These are phyloP conservation scores for Cyclina sinensis DNA, from an alignment of 1,140 invertebrate genomes.

Conservation along the genomic window DNA sequence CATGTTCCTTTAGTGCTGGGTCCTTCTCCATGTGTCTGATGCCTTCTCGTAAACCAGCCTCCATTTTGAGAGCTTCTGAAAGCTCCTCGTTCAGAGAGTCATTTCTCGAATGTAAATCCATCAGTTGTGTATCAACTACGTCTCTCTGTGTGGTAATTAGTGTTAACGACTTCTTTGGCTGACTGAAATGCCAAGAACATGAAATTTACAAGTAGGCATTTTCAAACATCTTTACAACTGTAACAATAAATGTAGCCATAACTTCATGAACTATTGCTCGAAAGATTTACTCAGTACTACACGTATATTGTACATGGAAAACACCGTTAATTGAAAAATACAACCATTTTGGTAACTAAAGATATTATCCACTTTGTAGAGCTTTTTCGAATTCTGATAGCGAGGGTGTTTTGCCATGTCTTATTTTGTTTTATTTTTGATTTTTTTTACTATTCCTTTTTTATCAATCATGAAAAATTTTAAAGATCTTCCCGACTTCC, in stretches of 20 bases:
- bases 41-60: constrained; percentile 75
- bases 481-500: no score
- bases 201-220: no score
- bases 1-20: constrained; percentile 26
- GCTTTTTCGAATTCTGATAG: no score
- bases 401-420: neutral
- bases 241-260: no score
- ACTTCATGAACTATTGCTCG: no score
- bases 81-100: constrained; percentile 80
- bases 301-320: no score
- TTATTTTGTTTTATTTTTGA: constrained; percentile 71
- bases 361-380: no score
- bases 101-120: constrained; percentile 75
- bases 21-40: constrained; percentile 68
- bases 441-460: constrained; percentile 76
- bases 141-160: constrained; percentile 71
- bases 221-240: no score
- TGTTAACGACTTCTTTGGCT: constrained; percentile 50
- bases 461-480: no score
- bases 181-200: constrained; percentile 37
- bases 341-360: no score
- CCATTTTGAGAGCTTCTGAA: constrained; percentile 77
- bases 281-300: neutral
- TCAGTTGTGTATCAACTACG: constrained; percentile 78
- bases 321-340: no score